Evolutionary conservation across 2,888 invertebrate species (phyloP), one percentile per base, ranked within the genome.

Genomic region (Aspidiotus destructor): DNA sequence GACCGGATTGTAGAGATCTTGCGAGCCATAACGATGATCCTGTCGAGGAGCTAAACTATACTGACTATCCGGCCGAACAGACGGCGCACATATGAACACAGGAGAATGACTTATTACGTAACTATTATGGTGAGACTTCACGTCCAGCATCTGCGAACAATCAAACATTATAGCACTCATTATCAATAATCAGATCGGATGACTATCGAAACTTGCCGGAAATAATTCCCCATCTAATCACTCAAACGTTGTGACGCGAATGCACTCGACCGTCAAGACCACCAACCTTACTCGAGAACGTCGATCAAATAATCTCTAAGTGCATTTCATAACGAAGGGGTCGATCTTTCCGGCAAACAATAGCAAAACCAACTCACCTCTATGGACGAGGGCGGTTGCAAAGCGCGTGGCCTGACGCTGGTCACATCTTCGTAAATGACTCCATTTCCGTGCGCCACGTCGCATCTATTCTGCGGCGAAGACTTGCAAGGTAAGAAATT

Each of bases 401-500:
- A 78, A 70, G 80, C 77, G 71, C 81, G 77, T 44, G 80, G 78
- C 74, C 81, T 80, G 73, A 85, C 81, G 78, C 85, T 88, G 75
- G 85, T 88, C 71, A 83, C 82, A 79, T 90, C 90, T 79, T 90
- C 89, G 81, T 90, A 90, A 69, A 88, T 80, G 54, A 87, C 87
- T 0, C 84, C 70, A 81, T 82, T 16, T 78, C 83, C 70, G 78
- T 82, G 72, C 78, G 80, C 70, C 13, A 73, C 74, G 70, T 75
- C 76, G 76, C 80, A 79, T 75, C 80, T 78, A 75, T 79, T 80
- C 75, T 80, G 80, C 71, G 81, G 86, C 71, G 86, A 85, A 61
- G 87, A 87, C 79, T 90, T 90, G 77, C 89, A 89, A 60, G 89
- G 89, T 75, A 89, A 81, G 71, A 90, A 83, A 76, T 89, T 89